Percentiles rank a stretch among this genome's conserved stretches.
Conservation (phyloP, 2,888 invertebrate genomes). For the Nineta flava region DNA sequence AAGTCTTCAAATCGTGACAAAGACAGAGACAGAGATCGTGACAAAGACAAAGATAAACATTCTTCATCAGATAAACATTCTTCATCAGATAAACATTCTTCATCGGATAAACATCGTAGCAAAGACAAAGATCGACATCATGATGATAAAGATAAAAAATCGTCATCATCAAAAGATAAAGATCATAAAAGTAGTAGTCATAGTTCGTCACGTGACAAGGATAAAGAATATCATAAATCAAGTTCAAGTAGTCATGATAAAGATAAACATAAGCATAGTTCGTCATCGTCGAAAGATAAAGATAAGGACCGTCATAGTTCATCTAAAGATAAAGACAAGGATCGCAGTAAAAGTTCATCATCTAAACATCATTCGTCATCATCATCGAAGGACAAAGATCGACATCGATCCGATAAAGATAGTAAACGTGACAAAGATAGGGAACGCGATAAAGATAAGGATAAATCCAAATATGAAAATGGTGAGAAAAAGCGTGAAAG, state of each 20-base stretch:
- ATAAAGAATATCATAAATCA: conserved; percentile 22
- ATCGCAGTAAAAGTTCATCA: conserved; percentile 20
- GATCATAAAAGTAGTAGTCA: conserved; percentile 17
- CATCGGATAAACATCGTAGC: conserved; percentile 13
- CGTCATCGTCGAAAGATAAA: conserved; percentile 26
- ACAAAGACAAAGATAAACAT: conserved; percentile 36
- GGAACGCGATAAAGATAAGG: conserved; percentile 29
- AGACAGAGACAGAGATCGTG: conserved; percentile 29
- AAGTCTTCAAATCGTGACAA: conserved; percentile 32
- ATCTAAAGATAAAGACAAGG: conserved; percentile 22
- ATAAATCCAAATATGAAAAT: conserved; percentile 9
- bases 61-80: conserved; percentile 20
- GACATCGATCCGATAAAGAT: conserved; percentile 24
- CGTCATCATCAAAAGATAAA: conserved; percentile 29
- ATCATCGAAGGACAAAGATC: conserved; percentile 17
- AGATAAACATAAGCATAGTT: conserved; percentile 26
- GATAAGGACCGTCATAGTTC: conserved; percentile 14
- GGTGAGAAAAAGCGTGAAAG: conserved; percentile 14
- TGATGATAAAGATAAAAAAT: conserved; percentile 20
- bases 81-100: conserved; percentile 19
- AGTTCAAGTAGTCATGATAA: conserved; percentile 24
- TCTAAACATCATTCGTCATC: conserved; percentile 24
- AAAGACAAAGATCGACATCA: conserved; percentile 28
- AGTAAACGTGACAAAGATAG: conserved; percentile 37
- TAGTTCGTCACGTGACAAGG: conserved; percentile 20